A percentile compares a stretch with the other conserved stretches of the same genome.
Evolutionary conservation across 2,888 invertebrate genomes (phyloP).

Genomic region (Ennomos quercinarius): DNA sequence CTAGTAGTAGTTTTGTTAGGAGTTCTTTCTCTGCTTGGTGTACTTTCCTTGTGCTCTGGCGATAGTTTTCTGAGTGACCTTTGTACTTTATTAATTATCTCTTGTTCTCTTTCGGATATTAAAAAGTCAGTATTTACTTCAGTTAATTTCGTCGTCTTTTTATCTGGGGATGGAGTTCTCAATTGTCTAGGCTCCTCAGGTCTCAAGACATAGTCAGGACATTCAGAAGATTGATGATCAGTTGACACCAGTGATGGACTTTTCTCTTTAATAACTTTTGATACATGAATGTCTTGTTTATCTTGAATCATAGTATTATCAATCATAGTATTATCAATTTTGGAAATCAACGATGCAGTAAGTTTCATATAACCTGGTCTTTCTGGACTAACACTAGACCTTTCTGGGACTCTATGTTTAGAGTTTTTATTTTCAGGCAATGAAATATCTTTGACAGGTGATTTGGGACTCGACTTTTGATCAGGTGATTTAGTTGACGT

Average conservation of each 20-base stretch:
- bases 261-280: constrained; percentile 22
- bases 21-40: constrained; percentile 62
- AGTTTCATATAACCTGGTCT: constrained; percentile 42
- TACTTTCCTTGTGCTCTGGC: constrained; percentile 65
- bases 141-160: constrained; percentile 45
- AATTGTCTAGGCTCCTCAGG: constrained; percentile 46
- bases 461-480: constrained; percentile 16
- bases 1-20: constrained; percentile 62
- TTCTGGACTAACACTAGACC: constrained; percentile 44
- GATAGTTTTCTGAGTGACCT: constrained; percentile 72
- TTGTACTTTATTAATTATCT: constrained; percentile 71
- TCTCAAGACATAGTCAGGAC: constrained; percentile 30
- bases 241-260: constrained; percentile 23
- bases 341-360: constrained; percentile 35
- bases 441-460: constrained; percentile 10
- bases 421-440: constrained; percentile 22
- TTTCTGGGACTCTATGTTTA: constrained; percentile 27
- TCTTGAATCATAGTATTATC: constrained; percentile 38
- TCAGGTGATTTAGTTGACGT: constrained; percentile 20
- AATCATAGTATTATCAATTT: constrained; percentile 40
- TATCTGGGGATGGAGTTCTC: constrained; percentile 55
- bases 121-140: constrained; percentile 59
- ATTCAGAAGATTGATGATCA: constrained; percentile 24
- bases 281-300: constrained; percentile 32
- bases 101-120: constrained; percentile 69